phyloP scores from a whole-genome alignment of 2,888 invertebrate genomes.

The Calephelis perditalis region DNA sequence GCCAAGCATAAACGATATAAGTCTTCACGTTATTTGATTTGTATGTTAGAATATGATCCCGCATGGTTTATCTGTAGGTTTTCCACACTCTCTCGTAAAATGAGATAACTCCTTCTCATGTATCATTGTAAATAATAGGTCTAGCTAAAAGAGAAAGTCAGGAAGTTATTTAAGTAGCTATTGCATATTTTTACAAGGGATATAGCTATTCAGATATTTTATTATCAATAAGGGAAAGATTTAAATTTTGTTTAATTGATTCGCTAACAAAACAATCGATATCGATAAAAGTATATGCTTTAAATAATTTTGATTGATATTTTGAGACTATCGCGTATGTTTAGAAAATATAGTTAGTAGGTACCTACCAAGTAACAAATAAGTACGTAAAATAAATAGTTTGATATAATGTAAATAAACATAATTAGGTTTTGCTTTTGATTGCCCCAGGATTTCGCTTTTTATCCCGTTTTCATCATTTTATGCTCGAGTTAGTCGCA shows the following conservation, averaged over 20 bases:
- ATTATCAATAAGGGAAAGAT: too few relatives aligned
- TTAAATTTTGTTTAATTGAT: too few relatives aligned
- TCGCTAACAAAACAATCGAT: too few relatives aligned
- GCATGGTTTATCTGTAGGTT: not conserved
- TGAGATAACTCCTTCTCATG: not conserved
- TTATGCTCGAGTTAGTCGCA: constrained; percentile 16
- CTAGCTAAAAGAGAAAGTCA: not conserved
- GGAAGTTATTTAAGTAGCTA: not conserved
- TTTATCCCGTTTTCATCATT: constrained; percentile 8
- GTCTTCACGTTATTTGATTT: not conserved
- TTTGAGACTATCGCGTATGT: too few relatives aligned
- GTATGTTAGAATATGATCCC: not conserved
- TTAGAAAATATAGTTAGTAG: too few relatives aligned
- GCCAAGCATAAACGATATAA: constrained; percentile 1
- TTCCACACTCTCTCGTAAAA: constrained; percentile 4
- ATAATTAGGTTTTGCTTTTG: not conserved
- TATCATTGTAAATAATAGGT: not conserved
- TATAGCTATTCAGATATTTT: too few relatives aligned
- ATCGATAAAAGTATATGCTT: too few relatives aligned
- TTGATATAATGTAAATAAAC: too few relatives aligned
- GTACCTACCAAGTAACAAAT: too few relatives aligned
- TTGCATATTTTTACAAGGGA: not conserved
- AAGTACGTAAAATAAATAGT: too few relatives aligned
- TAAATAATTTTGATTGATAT: too few relatives aligned
- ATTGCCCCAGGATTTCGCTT: not conserved